phyloP scores from a whole-genome alignment of 2,797 vertebrate genomes.

The Melopsittacus undulatus region DNA sequence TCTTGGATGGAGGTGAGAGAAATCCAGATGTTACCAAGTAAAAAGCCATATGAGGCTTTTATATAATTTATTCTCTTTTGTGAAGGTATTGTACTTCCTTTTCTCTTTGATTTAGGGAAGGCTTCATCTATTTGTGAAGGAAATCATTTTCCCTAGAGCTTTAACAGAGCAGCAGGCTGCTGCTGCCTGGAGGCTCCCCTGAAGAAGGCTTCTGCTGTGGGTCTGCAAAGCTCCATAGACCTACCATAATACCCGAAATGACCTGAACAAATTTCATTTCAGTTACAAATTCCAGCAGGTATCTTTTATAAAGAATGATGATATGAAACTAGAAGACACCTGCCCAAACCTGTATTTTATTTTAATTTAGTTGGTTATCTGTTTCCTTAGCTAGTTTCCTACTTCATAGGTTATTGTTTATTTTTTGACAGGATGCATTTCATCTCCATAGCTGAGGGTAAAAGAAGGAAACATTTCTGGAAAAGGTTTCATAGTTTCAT shows the following conservation, averaged over 20 bases:
- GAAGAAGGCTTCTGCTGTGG: rapidly evolving
- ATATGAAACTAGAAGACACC: background rate
- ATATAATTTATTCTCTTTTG: background rate
- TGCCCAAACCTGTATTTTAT: background rate
- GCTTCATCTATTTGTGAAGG: background rate
- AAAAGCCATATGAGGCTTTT: background rate
- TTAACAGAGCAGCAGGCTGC: background rate
- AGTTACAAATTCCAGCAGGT: background rate
- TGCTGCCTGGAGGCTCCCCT: background rate
- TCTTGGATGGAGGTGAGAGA: conserved; percentile 92
- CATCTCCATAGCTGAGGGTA: background rate
- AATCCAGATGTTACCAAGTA: rapidly evolving
- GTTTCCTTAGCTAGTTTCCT: background rate
- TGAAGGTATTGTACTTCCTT: background rate
- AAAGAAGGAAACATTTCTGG: background rate
- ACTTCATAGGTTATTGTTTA: rapidly evolving
- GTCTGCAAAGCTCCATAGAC: background rate
- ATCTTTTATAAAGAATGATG: background rate
- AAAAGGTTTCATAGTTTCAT: background rate
- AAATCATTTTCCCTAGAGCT: background rate
- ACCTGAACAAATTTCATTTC: background rate
- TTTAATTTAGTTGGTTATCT: background rate
- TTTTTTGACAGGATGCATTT: background rate
- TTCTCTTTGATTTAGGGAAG: background rate
- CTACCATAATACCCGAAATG: background rate